Percentiles rank a stretch among this genome's conserved stretches.
Evolutionary conservation across 2,113 vertebrate genomes (phyloP).

Genomic region (Prolemur simus): DNA sequence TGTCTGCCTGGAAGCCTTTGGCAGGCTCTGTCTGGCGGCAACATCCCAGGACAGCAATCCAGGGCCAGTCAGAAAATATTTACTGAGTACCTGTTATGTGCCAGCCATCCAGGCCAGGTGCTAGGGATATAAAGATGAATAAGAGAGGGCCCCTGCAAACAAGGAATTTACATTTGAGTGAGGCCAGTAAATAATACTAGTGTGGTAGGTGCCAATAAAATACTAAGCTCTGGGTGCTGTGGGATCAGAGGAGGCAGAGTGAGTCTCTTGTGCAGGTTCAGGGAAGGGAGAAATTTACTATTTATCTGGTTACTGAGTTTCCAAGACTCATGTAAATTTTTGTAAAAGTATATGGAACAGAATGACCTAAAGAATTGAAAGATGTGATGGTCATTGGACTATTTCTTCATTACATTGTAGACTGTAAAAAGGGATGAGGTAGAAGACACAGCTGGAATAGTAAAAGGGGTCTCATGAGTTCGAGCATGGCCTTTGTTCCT

Average conservation of each 20-base stretch:
- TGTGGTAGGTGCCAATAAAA: neutral
- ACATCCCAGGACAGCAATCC: neutral
- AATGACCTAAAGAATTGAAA: neutral
- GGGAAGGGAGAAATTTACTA: neutral
- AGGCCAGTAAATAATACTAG: neutral
- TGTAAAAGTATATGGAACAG: neutral
- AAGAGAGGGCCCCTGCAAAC: neutral
- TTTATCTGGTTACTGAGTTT: neutral
- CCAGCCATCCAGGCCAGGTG: neutral
- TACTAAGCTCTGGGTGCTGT: neutral
- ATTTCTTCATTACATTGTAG: neutral
- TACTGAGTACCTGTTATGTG: neutral
- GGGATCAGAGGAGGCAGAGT: neutral
- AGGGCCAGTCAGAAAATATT: neutral
- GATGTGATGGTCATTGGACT: neutral
- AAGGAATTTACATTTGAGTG: neutral
- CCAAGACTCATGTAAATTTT: neutral
- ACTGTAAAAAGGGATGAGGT: neutral
- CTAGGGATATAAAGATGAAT: neutral
- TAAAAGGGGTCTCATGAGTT: neutral
- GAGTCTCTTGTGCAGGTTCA: neutral
- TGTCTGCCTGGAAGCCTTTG: conserved; percentile 57
- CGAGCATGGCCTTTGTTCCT: neutral
- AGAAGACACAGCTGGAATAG: neutral
- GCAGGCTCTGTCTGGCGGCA: neutral